phyloP scores from a whole-genome alignment of 2,888 invertebrate genomes.

The Lobophora halterata region DNA sequence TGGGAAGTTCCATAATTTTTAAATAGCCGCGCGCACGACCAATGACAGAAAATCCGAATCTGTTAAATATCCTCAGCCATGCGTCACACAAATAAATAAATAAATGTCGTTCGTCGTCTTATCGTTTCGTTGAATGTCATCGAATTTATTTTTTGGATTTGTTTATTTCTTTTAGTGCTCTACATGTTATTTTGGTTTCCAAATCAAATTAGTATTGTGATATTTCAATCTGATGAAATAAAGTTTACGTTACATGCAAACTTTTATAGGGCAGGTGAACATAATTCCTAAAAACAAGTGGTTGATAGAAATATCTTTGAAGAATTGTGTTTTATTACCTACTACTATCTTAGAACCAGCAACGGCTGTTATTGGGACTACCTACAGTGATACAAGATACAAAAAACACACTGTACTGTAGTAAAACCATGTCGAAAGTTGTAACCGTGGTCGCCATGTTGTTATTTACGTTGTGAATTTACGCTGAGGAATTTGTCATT shows the following conservation, averaged over 20 bases:
- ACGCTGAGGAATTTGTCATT: conserved; percentile 43
- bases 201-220: conserved; percentile 12
- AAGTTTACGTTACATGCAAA: conserved; percentile 15
- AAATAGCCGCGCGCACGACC: too few relatives aligned
- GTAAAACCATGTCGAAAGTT: conserved; percentile 27
- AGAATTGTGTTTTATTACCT: too few relatives aligned
- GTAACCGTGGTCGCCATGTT: conserved; percentile 69
- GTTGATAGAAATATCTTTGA: too few relatives aligned
- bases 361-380: too few relatives aligned
- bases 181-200: conserved; percentile 17
- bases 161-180: conserved; percentile 50
- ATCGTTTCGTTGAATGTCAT: conserved; percentile 52
- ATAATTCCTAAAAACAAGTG: conserved; percentile 11
- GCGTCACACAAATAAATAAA: conserved; percentile 34
- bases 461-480: conserved; percentile 72
- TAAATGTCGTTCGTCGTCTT: conserved; percentile 48
- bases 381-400: too few relatives aligned
- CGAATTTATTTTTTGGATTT: conserved; percentile 59
- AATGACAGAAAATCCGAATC: too few relatives aligned
- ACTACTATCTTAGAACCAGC: too few relatives aligned
- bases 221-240: conserved; percentile 8
- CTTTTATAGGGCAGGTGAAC: conserved; percentile 14
- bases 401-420: conserved; percentile 26
- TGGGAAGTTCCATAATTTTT: too few relatives aligned
- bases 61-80: too few relatives aligned